Percentiles rank a stretch among this genome's conserved stretches.
Conservation (phyloP, 2,888 invertebrate genomes). For the Cephus sareptanus region DNA sequence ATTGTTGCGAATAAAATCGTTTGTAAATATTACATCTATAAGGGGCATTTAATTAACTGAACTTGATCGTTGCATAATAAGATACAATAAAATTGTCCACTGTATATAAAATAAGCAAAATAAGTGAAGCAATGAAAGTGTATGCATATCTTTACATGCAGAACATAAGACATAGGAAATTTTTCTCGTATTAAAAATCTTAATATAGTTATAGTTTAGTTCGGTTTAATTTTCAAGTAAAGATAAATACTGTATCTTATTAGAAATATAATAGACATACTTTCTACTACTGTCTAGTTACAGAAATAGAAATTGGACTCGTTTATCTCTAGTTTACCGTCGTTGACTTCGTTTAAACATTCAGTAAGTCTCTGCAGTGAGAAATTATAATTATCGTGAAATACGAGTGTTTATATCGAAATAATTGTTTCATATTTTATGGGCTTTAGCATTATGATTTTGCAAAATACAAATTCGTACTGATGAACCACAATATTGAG, state of each 20-base stretch:
- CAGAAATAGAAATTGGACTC: background rate
- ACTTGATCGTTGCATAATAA: background rate
- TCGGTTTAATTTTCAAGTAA: background rate
- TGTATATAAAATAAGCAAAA: background rate
- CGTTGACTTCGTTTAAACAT: background rate
- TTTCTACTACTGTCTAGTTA: too few species aligned
- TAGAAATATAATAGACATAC: background rate
- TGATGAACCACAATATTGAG: background rate
- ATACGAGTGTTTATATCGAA: background rate
- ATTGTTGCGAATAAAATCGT: slow-evolving; percentile 3
- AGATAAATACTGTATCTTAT: background rate
- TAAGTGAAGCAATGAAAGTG: background rate
- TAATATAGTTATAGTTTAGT: background rate
- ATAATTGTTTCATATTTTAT: background rate
- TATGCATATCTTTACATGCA: background rate
- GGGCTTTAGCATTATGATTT: background rate
- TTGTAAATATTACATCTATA: slow-evolving; percentile 2
- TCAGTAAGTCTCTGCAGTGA: background rate
- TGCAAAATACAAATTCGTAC: background rate
- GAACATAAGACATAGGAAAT: background rate
- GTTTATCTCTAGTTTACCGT: background rate
- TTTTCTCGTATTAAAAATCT: background rate
- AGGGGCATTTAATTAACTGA: background rate
- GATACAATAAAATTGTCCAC: background rate
- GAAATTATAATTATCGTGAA: background rate